Base-by-base conservation (phyloP, 2,113 vertebrate species). In the Gymnorhina tibicen region DNA sequence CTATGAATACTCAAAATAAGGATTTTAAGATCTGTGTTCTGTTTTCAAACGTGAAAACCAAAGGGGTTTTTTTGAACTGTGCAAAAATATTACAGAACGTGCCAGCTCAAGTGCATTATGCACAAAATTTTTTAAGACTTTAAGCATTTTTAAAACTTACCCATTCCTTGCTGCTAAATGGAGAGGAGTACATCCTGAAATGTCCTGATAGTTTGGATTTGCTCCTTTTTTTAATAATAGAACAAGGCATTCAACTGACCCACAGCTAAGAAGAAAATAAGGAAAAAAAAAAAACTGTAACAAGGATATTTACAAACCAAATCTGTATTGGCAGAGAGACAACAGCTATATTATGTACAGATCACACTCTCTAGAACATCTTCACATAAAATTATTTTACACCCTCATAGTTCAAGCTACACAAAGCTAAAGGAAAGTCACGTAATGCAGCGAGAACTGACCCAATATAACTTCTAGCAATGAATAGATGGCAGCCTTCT, bases 121-220 rank as follows among this genome's bases (percentile, higher is more conserved):
- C 8, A 50, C 10, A 86, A 75, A 63, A 35, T 1, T 42, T 59
- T 68, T 46, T 7, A 52, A 28, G 35, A 73, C 15, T 47, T 46
- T 8, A 68, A 37, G 21, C 17, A 41, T 39, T 95, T 70, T 59
- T 3, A 86, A 30, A 58, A 16, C 6, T 89, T 99, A 99, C 99
- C 99, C 99, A 84, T 99, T 99, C 96, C 99, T 98, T 49, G 99
- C 99, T 90, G 99, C 99, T 79, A 99, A 98, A 96, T 99, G 99
- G 72, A 99, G 99, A 42, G 99, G 99, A 18, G 99, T 99, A 72
- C 99, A 99, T 83, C 99, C 99, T 26, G 99, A 99, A 97, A 99
- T 99, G 96, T 99, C 99, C 96, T 99, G 99, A 96, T 99, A 99
- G 96, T 99, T 99, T 69, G 99, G 99, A 92, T 99, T 99, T 89